These are phyloP conservation scores for Atethmia centrago DNA, from an alignment of 2,888 invertebrate species.

Conservation along the genomic window DNA sequence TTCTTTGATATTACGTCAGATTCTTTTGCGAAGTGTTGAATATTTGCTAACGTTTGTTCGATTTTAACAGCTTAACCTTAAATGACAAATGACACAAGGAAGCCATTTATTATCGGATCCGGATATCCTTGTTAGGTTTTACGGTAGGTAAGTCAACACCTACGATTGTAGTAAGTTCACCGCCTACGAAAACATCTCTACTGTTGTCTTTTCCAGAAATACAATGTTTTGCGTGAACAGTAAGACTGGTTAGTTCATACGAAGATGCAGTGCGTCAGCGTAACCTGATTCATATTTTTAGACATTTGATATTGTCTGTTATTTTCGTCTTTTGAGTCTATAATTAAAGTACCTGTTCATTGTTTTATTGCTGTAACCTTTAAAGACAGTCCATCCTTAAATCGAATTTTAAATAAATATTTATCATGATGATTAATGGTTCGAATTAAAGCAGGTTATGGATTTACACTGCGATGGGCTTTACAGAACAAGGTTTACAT, in stretches of 20 bases:
- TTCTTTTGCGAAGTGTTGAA: slow-evolving; percentile 4
- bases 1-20: slow-evolving; percentile 1
- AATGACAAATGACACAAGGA: slow-evolving; percentile 45
- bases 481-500: no score
- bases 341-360: neutral
- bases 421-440: neutral
- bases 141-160: slow-evolving; percentile 49
- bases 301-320: neutral
- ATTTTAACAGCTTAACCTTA: slow-evolving; percentile 35
- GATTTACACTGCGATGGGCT: neutral
- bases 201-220: slow-evolving; percentile 26
- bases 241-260: neutral
- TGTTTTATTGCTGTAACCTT: neutral
- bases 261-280: neutral
- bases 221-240: neutral
- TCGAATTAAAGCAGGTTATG: neutral
- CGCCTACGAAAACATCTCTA: slow-evolving; percentile 14
- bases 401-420: neutral
- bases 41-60: slow-evolving; percentile 7
- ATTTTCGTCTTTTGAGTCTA: neutral
- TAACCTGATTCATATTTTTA: slow-evolving; percentile 2
- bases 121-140: slow-evolving; percentile 63
- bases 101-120: slow-evolving; percentile 52
- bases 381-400: no score
- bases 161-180: slow-evolving; percentile 14